Percentiles rank a stretch among this genome's conserved stretches.
phyloP scores from a whole-genome alignment of 2,888 invertebrate species.

The Slavum lentiscoides region DNA sequence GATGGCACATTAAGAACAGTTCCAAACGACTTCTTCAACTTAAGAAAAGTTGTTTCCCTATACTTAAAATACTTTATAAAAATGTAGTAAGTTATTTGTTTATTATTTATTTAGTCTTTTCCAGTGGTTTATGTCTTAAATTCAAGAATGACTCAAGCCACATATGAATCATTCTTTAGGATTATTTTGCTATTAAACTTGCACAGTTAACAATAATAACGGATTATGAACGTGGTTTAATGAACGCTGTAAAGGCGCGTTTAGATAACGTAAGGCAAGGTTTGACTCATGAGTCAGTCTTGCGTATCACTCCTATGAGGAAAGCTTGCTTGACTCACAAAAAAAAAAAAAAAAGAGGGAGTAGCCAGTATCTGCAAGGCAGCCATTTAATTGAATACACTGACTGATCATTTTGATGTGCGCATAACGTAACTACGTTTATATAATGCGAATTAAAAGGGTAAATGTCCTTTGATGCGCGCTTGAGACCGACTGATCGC shows the following conservation, averaged over 20 bases:
- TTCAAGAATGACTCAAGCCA: neutral
- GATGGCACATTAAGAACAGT: neutral
- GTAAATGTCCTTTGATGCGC: too few species aligned
- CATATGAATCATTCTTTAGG: neutral
- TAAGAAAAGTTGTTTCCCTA: neutral
- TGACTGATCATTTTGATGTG: too few species aligned
- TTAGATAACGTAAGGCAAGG: too few species aligned
- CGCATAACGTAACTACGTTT: too few species aligned
- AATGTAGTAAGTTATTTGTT: neutral
- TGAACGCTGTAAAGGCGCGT: conserved; percentile 11
- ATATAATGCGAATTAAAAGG: too few species aligned
- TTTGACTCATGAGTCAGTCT: too few species aligned
- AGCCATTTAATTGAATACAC: too few species aligned
- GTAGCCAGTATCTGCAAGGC: too few species aligned
- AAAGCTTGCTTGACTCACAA: too few species aligned
- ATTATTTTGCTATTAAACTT: neutral
- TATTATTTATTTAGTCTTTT: conserved; percentile 8
- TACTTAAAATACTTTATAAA: neutral
- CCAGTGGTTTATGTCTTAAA: neutral
- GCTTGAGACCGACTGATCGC: too few species aligned
- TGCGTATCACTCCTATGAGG: too few species aligned
- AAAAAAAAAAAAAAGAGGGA: too few species aligned
- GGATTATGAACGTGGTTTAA: conserved; percentile 5
- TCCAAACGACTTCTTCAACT: neutral
- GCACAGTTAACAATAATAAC: neutral